phyloP scores from a whole-genome alignment of 1,140 invertebrate species.

The Andricus grossulariae region DNA sequence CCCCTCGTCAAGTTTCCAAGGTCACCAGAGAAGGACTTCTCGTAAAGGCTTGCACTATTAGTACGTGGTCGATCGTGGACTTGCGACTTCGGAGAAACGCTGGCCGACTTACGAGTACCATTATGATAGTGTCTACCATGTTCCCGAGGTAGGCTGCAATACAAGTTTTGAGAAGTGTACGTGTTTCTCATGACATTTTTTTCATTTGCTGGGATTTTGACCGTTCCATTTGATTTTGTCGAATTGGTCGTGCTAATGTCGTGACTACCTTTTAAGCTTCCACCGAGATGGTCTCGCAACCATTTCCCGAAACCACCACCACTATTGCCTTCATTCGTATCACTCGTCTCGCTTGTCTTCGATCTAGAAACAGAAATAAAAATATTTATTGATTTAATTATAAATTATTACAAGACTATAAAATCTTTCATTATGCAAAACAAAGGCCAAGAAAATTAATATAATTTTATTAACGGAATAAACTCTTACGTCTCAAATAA shows the following conservation, averaged over 20 bases:
- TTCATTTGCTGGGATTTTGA: constrained; percentile 50
- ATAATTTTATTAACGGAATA: too few species aligned
- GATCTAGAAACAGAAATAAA: constrained; percentile 47
- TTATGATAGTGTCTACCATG: constrained; percentile 57
- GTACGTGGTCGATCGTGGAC: constrained; percentile 55
- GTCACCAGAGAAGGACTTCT: constrained; percentile 57
- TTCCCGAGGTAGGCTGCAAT: constrained; percentile 68
- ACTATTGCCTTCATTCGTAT: constrained; percentile 40
- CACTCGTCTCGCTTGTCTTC: constrained; percentile 44
- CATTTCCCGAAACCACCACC: constrained; percentile 68
- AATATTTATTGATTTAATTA: background rate
- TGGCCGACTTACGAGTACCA: constrained; percentile 52
- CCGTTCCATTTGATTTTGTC: constrained; percentile 43
- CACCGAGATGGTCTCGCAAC: constrained; percentile 66
- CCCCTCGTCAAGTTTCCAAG: constrained; percentile 58
- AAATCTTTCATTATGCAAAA: background rate
- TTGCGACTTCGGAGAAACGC: constrained; percentile 49
- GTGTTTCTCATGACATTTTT: constrained; percentile 59
- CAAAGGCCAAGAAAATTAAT: too few species aligned
- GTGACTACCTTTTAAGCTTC: constrained; percentile 62
- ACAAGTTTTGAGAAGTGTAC: constrained; percentile 69
- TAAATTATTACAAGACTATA: background rate
- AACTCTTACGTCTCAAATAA: background rate
- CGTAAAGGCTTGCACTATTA: constrained; percentile 53
- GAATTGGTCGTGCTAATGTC: constrained; percentile 43